Evolutionary conservation across 2,888 invertebrate genomes (phyloP).

Genomic region (Acrobasis consociella): DNA sequence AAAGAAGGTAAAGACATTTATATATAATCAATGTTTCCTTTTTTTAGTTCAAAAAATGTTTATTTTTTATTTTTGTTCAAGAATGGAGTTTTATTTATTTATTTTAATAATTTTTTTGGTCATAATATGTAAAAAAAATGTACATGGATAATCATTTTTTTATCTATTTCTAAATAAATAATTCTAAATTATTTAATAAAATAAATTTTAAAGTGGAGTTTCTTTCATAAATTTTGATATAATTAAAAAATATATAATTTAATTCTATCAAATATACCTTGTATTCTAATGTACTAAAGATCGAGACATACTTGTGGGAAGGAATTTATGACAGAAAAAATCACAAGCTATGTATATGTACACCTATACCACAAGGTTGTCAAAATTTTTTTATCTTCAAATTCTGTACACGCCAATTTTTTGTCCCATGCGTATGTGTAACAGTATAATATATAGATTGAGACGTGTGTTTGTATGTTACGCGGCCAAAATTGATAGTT

Average conservation of each 20-base stretch:
- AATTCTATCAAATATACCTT: not conserved
- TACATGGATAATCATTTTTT: not conserved
- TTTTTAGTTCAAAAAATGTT: not conserved
- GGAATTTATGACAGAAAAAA: too few relatives aligned
- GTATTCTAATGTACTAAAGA: constrained; percentile 8
- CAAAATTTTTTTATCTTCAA: not conserved
- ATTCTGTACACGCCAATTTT: not conserved
- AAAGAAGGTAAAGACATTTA: too few relatives aligned
- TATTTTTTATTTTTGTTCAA: not conserved
- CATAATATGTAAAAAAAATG: not conserved
- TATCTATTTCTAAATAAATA: not conserved
- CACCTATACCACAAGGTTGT: too few relatives aligned
- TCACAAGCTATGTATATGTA: not conserved
- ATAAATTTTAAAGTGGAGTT: constrained; percentile 15
- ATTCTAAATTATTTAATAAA: too few relatives aligned
- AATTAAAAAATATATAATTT: constrained; percentile 9
- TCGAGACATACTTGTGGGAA: constrained; percentile 3
- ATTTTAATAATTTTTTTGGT: too few relatives aligned
- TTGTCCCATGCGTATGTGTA: constrained; percentile 5
- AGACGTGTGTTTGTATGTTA: too few relatives aligned
- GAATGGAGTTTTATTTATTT: not conserved
- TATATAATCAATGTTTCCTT: too few relatives aligned
- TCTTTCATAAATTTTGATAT: constrained; percentile 19
- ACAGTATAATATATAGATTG: not conserved
- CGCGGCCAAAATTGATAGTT: too few relatives aligned